Conservation (phyloP, 2,797 vertebrate species). For the Macroramphosus scolopax region DNA sequence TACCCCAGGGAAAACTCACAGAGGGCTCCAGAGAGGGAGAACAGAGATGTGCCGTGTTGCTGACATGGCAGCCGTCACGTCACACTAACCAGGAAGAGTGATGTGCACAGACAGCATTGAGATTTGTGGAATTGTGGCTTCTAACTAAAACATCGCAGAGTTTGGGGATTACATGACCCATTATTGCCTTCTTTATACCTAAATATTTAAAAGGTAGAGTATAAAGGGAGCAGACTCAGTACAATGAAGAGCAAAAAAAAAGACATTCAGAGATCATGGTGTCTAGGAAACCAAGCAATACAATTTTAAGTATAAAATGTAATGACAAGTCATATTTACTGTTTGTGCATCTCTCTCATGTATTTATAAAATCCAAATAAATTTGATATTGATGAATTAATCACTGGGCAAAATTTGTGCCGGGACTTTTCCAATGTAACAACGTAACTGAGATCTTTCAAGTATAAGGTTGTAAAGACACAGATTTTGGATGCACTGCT, state of each 20-base stretch:
- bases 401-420: too few relatives aligned
- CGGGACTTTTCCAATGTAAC: too few relatives aligned
- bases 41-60: conserved; percentile 73
- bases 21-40: conserved; percentile 69
- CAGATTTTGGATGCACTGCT: too few relatives aligned
- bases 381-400: too few relatives aligned
- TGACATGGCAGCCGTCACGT: conserved; percentile 81
- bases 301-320: too few relatives aligned
- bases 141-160: conserved; percentile 45
- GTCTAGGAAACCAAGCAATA: not conserved
- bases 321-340: too few relatives aligned
- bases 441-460: too few relatives aligned
- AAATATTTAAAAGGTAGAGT: conserved; percentile 23
- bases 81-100: conserved; percentile 74
- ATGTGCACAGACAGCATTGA: conserved; percentile 72
- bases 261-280: conserved; percentile 4
- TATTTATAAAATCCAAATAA: too few relatives aligned
- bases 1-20: conserved; percentile 77
- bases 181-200: conserved; percentile 9
- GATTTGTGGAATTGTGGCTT: conserved; percentile 57
- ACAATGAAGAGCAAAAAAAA: conserved; percentile 1
- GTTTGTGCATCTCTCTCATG: too few relatives aligned
- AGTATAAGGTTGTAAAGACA: too few relatives aligned
- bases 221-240: conserved; percentile 5
- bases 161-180: conserved; percentile 26